Percentiles rank a stretch among this genome's conserved stretches.
These are phyloP conservation scores for Eumaeus atala DNA, from an alignment of 1,140 invertebrate species.

Conservation along the genomic window DNA sequence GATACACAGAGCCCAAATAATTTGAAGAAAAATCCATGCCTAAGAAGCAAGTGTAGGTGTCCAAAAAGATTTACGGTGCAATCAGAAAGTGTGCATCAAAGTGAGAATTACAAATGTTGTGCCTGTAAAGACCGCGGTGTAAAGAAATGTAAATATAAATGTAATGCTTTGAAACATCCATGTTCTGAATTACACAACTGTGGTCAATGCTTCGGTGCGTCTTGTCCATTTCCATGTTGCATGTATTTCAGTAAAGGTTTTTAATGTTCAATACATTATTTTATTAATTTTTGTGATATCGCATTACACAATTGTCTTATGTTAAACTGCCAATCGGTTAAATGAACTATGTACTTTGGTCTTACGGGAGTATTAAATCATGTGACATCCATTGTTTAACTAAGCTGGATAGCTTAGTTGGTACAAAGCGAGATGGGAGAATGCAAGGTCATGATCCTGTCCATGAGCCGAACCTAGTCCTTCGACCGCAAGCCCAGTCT, in stretches of 20 bases:
- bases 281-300: not conserved
- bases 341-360: not conserved
- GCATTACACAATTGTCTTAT: not conserved
- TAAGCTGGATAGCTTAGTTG: no score
- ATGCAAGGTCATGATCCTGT: no score
- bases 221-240: not conserved
- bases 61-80: not conserved
- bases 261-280: not conserved
- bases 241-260: not conserved
- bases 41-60: no score
- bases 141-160: not conserved
- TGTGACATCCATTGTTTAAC: no score
- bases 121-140: not conserved
- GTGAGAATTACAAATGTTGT: not conserved
- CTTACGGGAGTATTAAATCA: no score
- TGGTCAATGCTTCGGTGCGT: conserved; percentile 4
- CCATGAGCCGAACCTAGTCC: no score
- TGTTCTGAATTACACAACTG: not conserved
- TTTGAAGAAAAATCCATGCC: no score
- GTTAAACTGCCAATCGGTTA: not conserved
- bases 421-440: no score
- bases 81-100: not conserved
- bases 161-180: not conserved
- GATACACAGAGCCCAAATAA: no score
- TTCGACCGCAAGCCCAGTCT: no score